Conservation (phyloP, 2,797 vertebrate genomes). For the Bovichtus diacanthus region DNA sequence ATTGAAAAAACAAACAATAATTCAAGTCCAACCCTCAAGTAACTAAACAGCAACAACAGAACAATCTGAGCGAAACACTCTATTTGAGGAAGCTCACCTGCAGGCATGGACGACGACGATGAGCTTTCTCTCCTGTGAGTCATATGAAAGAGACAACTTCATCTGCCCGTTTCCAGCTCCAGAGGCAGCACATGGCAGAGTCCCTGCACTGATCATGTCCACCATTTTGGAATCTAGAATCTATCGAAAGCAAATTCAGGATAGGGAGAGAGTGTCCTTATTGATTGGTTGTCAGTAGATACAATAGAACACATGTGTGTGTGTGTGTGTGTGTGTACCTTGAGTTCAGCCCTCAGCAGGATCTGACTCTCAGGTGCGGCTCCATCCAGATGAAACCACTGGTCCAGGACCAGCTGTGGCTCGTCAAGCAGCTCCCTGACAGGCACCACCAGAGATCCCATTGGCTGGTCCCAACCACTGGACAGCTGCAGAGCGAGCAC, state of each 20-base stretch:
- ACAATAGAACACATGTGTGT: neutral
- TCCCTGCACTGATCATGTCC: conserved; percentile 72
- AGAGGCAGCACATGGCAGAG: conserved; percentile 73
- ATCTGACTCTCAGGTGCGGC: conserved; percentile 83
- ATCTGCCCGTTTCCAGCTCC: conserved; percentile 77
- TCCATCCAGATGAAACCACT: conserved; percentile 87
- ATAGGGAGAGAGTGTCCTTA: neutral
- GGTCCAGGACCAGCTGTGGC: conserved; percentile 86
- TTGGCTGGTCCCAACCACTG: conserved; percentile 81
- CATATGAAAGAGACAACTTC: conserved; percentile 87
- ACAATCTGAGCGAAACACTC: neutral
- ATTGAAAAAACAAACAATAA: neutral
- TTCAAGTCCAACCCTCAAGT: rapidly evolving
- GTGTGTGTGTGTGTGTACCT: conserved; percentile 74
- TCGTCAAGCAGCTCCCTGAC: conserved; percentile 85
- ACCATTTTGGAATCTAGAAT: conserved; percentile 84
- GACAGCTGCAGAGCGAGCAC: conserved; percentile 64
- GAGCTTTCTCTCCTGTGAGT: conserved; percentile 84
- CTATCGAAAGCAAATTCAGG: conserved; percentile 54
- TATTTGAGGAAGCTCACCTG: conserved; percentile 80
- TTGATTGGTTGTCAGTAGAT: neutral
- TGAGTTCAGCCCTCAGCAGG: conserved; percentile 89
- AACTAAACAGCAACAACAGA: neutral
- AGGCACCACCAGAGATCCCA: conserved; percentile 88
- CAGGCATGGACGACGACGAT: conserved; percentile 86